phyloP scores from a whole-genome alignment of 2,797 vertebrate species.

The Chromobotia macracanthus region DNA sequence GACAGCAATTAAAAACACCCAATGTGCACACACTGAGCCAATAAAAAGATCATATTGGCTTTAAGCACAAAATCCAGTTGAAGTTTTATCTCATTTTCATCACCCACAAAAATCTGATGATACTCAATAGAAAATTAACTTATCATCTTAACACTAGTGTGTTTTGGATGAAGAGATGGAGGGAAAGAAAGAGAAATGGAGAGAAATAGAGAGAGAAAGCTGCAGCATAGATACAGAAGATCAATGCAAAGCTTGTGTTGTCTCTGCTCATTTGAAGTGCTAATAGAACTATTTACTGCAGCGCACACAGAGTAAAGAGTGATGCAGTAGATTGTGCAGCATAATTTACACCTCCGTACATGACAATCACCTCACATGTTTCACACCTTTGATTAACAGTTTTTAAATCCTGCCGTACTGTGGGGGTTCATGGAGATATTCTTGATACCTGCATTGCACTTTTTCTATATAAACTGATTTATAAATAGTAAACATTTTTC shows the following conservation, averaged over 20 bases:
- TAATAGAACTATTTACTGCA: slow-evolving; percentile 28
- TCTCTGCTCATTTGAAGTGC: slow-evolving; percentile 43
- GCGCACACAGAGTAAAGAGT: slow-evolving; percentile 11
- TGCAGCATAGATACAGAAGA: neutral
- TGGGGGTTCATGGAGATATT: neutral
- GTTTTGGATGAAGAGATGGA: neutral
- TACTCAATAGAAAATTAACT: neutral
- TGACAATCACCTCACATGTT: neutral
- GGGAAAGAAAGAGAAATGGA: neutral
- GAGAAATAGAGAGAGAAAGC: neutral
- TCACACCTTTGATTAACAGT: neutral
- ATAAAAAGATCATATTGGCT: neutral
- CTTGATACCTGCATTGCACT: neutral
- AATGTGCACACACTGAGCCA: neutral
- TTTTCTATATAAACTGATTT: neutral
- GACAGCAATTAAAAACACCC: neutral
- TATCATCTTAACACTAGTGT: neutral
- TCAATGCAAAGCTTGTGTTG: slow-evolving; percentile 31
- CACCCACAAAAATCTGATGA: neutral
- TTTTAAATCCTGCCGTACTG: neutral
- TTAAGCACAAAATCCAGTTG: neutral
- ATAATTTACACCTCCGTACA: neutral
- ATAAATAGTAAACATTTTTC: neutral
- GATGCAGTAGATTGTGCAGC: neutral
- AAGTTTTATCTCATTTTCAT: neutral